A percentile compares a stretch with the other conserved stretches of the same genome.
These are phyloP conservation scores for Athene noctua DNA, from an alignment of 2,113 vertebrate species.

Conservation along the genomic window DNA sequence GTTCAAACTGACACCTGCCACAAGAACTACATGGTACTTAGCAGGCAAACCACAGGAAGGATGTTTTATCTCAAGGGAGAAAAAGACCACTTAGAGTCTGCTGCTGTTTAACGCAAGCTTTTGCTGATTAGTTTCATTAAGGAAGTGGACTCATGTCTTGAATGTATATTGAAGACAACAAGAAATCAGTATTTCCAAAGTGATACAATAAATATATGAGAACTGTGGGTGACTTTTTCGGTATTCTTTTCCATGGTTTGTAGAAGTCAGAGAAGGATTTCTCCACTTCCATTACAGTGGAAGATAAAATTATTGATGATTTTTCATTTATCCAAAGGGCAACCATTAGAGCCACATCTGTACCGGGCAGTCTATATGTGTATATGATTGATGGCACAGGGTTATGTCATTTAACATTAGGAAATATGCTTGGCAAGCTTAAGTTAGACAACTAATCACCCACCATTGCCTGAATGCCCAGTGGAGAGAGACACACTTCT, in stretches of 20 bases:
- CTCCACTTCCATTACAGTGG: background rate
- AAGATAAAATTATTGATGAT: background rate
- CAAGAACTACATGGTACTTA: background rate
- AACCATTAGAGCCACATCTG: background rate
- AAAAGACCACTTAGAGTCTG: background rate
- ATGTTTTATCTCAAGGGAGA: background rate
- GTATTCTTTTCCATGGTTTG: background rate
- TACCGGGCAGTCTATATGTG: background rate
- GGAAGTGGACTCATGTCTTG: background rate
- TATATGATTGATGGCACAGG: background rate
- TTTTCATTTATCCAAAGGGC: background rate
- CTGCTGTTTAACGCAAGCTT: background rate
- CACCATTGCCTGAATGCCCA: background rate
- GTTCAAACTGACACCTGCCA: background rate
- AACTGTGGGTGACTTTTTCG: background rate
- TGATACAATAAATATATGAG: background rate
- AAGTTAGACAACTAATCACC: background rate
- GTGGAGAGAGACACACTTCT: background rate
- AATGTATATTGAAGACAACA: background rate
- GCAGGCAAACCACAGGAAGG: background rate
- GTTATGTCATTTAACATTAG: background rate
- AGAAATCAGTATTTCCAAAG: background rate
- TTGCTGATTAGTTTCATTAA: background rate
- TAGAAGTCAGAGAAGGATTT: background rate
- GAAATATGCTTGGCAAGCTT: background rate